phyloP scores from a whole-genome alignment of 2,888 invertebrate genomes.

The Drosophila peninsularis region DNA sequence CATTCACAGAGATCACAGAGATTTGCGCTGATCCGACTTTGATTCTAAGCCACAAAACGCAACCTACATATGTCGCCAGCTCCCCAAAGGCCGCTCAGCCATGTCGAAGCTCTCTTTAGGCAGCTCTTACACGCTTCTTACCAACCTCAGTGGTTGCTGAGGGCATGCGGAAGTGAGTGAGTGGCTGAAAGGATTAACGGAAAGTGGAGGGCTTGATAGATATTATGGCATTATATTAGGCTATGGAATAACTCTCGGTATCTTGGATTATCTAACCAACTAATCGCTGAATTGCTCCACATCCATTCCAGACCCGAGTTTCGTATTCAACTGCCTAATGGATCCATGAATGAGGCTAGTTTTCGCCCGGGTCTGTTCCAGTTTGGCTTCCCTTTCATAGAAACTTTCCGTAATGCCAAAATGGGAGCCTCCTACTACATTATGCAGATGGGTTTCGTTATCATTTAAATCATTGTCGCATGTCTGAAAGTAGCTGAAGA shows the following conservation, averaged over 20 bases:
- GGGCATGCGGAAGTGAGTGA: conserved; percentile 41
- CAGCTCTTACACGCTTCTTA: conserved; percentile 20
- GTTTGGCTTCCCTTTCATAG: conserved; percentile 23
- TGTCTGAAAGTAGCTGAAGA: conserved; percentile 37
- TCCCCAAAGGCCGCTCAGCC: conserved; percentile 23
- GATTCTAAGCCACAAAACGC: conserved; percentile 77
- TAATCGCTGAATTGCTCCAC: too few relatives aligned
- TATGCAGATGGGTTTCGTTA: conserved; percentile 71
- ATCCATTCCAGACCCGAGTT: too few relatives aligned
- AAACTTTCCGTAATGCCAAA: conserved; percentile 40
- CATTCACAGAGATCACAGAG: conserved; percentile 71
- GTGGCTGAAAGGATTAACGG: conserved; percentile 33
- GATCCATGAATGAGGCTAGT: conserved; percentile 44
- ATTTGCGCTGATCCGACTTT: conserved; percentile 78
- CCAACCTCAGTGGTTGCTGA: conserved; percentile 12
- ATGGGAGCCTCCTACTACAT: conserved; percentile 32
- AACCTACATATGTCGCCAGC: conserved; percentile 75
- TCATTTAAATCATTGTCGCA: conserved; percentile 73
- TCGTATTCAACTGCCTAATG: too few relatives aligned
- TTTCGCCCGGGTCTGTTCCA: conserved; percentile 15
- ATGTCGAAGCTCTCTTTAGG: conserved; percentile 1
- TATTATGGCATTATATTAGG: background rate
- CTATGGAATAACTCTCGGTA: background rate
- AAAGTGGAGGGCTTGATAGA: conserved; percentile 8
- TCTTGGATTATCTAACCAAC: background rate